Base-by-base conservation (phyloP, 1,140 invertebrate genomes). In the Drosophila nannoptera region DNA sequence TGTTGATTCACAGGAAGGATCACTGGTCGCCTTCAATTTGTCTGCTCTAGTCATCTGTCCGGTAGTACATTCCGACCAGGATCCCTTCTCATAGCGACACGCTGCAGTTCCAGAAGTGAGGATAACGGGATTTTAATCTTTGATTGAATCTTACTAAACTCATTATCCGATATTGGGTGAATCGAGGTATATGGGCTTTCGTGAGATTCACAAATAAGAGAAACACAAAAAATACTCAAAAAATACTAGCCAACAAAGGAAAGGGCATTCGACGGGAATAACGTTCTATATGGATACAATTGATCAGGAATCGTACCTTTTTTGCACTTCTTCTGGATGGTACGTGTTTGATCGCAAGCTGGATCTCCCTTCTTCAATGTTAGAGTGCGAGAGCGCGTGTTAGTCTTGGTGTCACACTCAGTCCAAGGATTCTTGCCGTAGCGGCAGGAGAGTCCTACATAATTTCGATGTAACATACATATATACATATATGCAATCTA, bases 321-420 rank as follows among this genome's bases (percentile, higher is more conserved):
- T 91, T 96, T 97, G 92, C 96, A 97, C 80, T 96, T 96, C 90
- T 96, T 96, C 88, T 95, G 93, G 72, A 97, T 95, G n/a, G 93
- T 95, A 90, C 96, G 96, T 33, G 93, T 94, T 63, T 92, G 92
- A 83, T 96, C 94, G 89, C 96, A 97, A 50, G 91, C 92, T 32
- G 92, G 92, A 86, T 96, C 94, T 31, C 95, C 95, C 87, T 95
- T 96, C 90, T 96, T 96, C 73, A 97, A 91, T 38, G 93, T 96
- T 67, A 97, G 90, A 32, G 94, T 95, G 69, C 96, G 92, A 12
- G 94, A 94, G 73, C 95, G 92, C 73, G 93, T 93, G 88, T 97
- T 96, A 45, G 93, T 94, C 87, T 94, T 95, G 33, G 93, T 83
- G 87, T 97, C 95, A 88, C 96, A 97, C 78, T 96, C 95, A 64